These are phyloP conservation scores for Stegodyphus mimosarum DNA, from an alignment of 1,140 invertebrate species.

Conservation along the genomic window DNA sequence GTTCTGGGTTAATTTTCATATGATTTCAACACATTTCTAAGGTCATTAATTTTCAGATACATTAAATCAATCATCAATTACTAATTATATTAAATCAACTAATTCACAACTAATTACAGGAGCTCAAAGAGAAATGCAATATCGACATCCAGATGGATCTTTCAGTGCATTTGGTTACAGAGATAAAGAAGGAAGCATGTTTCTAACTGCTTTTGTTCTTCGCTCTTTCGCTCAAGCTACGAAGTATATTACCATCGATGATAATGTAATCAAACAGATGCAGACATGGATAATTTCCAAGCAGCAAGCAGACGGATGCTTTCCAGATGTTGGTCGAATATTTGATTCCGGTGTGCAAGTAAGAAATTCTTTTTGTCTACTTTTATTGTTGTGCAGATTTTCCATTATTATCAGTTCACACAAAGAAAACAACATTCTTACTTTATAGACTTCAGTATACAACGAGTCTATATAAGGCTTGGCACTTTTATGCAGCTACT, in stretches of 20 bases:
- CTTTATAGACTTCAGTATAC: no score
- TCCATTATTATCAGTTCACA: no score
- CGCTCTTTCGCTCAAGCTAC: conserved; percentile 78
- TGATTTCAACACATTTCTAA: no score
- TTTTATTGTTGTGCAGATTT: no score
- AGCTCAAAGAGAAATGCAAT: conserved; percentile 78
- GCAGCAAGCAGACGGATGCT: conserved; percentile 43
- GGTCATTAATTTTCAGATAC: no score
- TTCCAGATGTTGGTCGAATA: conserved; percentile 50
- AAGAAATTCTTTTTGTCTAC: not conserved
- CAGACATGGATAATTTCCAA: conserved; percentile 70
- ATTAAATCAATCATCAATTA: no score
- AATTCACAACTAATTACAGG: not conserved
- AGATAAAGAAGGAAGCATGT: conserved; percentile 78
- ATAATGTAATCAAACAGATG: conserved; percentile 67
- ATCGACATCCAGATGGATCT: conserved; percentile 79
- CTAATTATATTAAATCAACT: no score
- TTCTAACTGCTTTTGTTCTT: conserved; percentile 86
- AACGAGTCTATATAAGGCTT: no score
- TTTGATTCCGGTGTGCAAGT: conserved; percentile 50
- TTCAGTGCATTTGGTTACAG: conserved; percentile 82
- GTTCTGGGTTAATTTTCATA: no score
- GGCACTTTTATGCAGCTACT: no score
- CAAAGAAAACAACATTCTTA: no score
- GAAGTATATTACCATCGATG: conserved; percentile 77